Conservation (phyloP, 2,888 invertebrate species). For the Ornithoptera alexandrae region DNA sequence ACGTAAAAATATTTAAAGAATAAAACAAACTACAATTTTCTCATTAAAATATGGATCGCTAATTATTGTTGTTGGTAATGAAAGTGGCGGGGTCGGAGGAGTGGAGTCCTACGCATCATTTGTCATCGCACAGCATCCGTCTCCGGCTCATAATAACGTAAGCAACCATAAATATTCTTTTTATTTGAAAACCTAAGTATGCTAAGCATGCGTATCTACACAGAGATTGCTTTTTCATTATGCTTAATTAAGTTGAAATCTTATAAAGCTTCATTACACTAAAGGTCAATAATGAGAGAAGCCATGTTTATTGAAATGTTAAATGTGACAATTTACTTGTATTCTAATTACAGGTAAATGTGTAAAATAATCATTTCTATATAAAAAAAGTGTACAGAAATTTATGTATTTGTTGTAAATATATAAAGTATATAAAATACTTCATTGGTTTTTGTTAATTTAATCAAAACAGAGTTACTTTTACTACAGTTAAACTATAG, state of each 20-base stretch:
- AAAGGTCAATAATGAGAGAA: not conserved
- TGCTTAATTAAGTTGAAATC: constrained; percentile 21
- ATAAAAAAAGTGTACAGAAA: too few species aligned
- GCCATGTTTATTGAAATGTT: constrained; percentile 9
- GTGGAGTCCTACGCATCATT: constrained; percentile 74
- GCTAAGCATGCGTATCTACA: not conserved
- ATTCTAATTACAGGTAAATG: too few species aligned
- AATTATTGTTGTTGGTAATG: constrained; percentile 73
- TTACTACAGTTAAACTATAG: not conserved
- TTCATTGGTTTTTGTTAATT: not conserved
- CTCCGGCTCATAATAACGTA: constrained; percentile 58
- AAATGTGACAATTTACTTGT: not conserved
- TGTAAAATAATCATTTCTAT: too few species aligned
- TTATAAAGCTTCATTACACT: constrained; percentile 13
- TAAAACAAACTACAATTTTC: constrained; percentile 51
- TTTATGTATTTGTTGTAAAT: not conserved
- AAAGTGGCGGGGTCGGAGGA: constrained; percentile 61
- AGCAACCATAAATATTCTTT: constrained; percentile 33
- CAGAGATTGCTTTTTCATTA: constrained; percentile 20
- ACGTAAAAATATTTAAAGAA: constrained; percentile 39
- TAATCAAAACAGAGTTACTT: not conserved
- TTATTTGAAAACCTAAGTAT: constrained; percentile 26
- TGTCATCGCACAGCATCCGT: constrained; percentile 69
- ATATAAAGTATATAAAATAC: not conserved
- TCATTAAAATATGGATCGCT: constrained; percentile 65